phyloP scores from a whole-genome alignment of 1,140 invertebrate genomes.

The Brachionus calyciflorus region DNA sequence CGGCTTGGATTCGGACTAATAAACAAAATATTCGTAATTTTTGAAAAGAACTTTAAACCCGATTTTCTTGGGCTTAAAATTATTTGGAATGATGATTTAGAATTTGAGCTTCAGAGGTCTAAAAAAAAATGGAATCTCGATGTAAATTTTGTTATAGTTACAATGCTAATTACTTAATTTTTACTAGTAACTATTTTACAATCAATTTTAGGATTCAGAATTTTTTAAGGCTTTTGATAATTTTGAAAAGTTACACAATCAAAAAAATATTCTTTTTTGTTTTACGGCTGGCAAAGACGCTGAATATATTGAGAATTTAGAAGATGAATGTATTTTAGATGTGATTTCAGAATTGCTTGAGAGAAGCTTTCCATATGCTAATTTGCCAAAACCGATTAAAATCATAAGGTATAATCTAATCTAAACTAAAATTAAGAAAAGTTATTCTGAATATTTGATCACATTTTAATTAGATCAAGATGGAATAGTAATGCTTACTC shows the following conservation, averaged over 20 bases:
- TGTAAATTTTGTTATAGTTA: background rate
- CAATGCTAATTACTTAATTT: background rate
- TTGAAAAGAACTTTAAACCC: background rate
- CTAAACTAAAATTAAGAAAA: too few species aligned
- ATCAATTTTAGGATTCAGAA: background rate
- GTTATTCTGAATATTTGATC: too few species aligned
- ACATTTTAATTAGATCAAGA: constrained; percentile 6
- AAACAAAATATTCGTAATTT: constrained; percentile 42
- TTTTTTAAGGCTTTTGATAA: constrained; percentile 37
- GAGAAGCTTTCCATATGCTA: background rate
- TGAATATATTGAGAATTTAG: background rate
- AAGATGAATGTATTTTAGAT: constrained; percentile 27
- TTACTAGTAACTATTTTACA: too few species aligned
- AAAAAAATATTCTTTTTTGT: constrained; percentile 31
- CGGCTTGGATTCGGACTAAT: background rate
- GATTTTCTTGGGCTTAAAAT: constrained; percentile 29
- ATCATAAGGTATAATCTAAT: background rate
- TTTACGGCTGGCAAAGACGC: constrained; percentile 16
- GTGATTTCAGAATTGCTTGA: constrained; percentile 11
- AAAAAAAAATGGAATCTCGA: constrained; percentile 39
- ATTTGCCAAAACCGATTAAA: constrained; percentile 19
- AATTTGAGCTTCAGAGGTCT: background rate
- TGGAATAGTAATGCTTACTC: background rate
- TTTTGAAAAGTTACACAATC: constrained; percentile 33
- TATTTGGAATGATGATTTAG: constrained; percentile 13